phyloP scores from a whole-genome alignment of 2,113 vertebrate genomes.

The Nibea albiflora region DNA sequence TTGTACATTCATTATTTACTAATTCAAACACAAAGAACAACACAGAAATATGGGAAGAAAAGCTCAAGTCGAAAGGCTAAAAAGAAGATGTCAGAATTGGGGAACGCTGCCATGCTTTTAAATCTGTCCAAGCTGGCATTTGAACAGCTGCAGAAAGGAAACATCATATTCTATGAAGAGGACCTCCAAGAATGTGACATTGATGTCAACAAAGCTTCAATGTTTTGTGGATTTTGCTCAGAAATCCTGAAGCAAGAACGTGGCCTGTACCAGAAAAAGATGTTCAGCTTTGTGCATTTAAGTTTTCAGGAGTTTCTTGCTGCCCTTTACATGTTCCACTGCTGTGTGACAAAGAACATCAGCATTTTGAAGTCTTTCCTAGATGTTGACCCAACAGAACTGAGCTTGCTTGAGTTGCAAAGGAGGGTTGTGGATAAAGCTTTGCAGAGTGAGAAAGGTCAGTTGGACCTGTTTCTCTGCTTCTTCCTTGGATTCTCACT shows the following conservation, averaged over 20 bases:
- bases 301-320: conserved; percentile 41
- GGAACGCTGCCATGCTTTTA: conserved; percentile 1
- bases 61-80: not conserved
- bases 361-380: conserved; percentile 23
- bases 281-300: conserved; percentile 43
- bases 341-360: conserved; percentile 16
- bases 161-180: conserved; percentile 39
- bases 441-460: conserved; percentile 16
- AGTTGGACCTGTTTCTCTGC: conserved; percentile 33
- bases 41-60: conserved; percentile 17
- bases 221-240: conserved; percentile 39
- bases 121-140: conserved; percentile 33
- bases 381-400: not conserved
- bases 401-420: conserved; percentile 19
- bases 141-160: conserved; percentile 39
- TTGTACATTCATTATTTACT: conserved; percentile 25
- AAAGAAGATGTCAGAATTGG: not conserved
- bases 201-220: not conserved
- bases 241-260: conserved; percentile 29
- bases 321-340: conserved; percentile 12
- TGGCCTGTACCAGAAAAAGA: conserved; percentile 21
- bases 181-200: conserved; percentile 27
- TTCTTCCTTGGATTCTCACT: conserved; percentile 36
- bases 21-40: conserved; percentile 18
- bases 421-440: conserved; percentile 34